Base-by-base conservation (phyloP, 2,888 invertebrate species). In the Drosophila mulleri region DNA sequence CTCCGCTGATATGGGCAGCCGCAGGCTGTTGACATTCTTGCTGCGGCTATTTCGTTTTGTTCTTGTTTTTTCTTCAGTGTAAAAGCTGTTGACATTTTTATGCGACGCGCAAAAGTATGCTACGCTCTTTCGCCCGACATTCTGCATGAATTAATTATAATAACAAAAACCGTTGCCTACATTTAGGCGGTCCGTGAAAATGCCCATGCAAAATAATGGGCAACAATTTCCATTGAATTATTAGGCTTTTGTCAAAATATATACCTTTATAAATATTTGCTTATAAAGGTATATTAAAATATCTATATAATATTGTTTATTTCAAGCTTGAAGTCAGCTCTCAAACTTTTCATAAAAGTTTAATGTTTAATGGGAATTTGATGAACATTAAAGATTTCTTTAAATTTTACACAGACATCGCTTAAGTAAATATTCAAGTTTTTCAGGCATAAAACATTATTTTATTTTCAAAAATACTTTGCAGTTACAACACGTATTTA, bases 101-200 rank as follows among this genome's bases (percentile, higher is more conserved):
- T 44, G 9, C 12, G 37, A 7, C 63, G 58, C 67, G 11, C 44
- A 57, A 67, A 67, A 72, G 77, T 60, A 72, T 76, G 72, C 80
- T 35, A 14, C 45, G 37, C 53, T 3, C 37, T 64, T 23, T 29
- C 5, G 50, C 2, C 9, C 9, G 18, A 14, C 9, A 37, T 12
- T 23, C 20, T 35, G 2, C 39, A 54, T 60, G 35, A 59, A 52
- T 54, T 29, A 39, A 78, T 52, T 41, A 61, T 56, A 37, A 18
- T 23, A 16, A 7, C 52, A 6, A 70, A 70, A 75, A 62, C n/a
- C 14, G n/a, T 63, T 45, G 70, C 57, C 45, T 63, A 29, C 75
- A 47, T 56, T 60, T 6, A 12, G 62, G 67, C 35, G 44, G 12
- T 1, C 5, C 3, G 16, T 2, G 11, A 5, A 54, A 65, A 47